A percentile compares a stretch with the other conserved stretches of the same genome.
Conservation (phyloP, 2,113 vertebrate genomes). For the Euleptes europaea region DNA sequence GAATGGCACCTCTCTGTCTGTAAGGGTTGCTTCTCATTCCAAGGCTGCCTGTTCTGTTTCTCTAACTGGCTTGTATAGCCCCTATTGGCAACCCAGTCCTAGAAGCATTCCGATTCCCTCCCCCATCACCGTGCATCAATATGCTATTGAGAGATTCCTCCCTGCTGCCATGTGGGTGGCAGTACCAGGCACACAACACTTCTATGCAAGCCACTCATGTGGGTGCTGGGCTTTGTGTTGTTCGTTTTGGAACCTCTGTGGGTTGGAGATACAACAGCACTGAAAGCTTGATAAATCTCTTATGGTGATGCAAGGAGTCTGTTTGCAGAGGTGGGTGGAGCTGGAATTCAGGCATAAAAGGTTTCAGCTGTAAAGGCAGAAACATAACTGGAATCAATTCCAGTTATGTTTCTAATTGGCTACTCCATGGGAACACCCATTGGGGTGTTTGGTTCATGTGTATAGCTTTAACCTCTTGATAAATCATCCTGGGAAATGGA, state of each 20-base stretch:
- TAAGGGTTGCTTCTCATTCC: background rate
- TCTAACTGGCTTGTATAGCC: background rate
- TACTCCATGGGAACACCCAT: too few relatives aligned
- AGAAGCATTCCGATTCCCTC: constrained; percentile 26
- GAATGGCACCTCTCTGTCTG: background rate
- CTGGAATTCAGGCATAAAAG: background rate
- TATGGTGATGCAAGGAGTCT: background rate
- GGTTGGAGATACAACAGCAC: constrained; percentile 24
- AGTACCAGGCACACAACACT: constrained; percentile 73
- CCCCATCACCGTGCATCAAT: constrained; percentile 53
- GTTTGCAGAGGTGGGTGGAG: background rate
- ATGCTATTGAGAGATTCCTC: constrained; percentile 62
- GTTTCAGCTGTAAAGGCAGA: background rate
- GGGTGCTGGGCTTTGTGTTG: constrained; percentile 57
- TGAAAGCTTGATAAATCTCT: background rate
- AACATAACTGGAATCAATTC: background rate
- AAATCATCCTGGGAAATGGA: background rate
- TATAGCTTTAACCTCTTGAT: background rate
- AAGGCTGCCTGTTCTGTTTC: background rate
- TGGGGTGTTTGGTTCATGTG: background rate
- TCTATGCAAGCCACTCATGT: constrained; percentile 57
- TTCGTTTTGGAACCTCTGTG: constrained; percentile 30
- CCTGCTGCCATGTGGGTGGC: constrained; percentile 63
- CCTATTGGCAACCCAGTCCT: background rate
- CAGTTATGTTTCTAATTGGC: background rate